Conservation (phyloP, 2,113 vertebrate species). For the Theristicus caerulescens region DNA sequence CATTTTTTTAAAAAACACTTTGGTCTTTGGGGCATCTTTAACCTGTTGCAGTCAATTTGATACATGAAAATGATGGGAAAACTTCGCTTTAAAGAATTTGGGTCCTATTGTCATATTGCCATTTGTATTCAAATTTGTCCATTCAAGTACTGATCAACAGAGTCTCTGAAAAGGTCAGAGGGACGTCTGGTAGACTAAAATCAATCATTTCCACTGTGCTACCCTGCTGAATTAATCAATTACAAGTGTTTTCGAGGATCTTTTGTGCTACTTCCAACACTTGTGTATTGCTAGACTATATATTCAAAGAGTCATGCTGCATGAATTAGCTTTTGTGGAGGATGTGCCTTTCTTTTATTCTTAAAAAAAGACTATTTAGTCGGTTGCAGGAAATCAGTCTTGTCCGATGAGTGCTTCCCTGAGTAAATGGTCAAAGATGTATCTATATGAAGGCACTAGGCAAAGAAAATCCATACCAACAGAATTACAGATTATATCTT, state of each 20-base stretch:
- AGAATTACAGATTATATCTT: neutral
- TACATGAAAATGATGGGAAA: neutral
- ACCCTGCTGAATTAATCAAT: slow-evolving; percentile 35
- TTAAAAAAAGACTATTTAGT: neutral
- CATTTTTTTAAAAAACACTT: neutral
- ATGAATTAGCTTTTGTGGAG: slow-evolving; percentile 30
- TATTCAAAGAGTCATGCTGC: neutral
- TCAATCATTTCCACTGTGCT: slow-evolving; percentile 28
- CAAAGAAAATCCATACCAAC: neutral
- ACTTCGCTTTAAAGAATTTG: neutral
- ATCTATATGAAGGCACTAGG: neutral
- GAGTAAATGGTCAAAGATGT: neutral
- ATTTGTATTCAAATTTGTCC: slow-evolving; percentile 15
- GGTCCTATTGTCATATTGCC: neutral
- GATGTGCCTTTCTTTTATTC: neutral
- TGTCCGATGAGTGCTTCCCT: neutral
- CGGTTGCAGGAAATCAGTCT: neutral
- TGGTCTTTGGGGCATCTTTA: neutral
- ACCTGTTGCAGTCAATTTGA: neutral
- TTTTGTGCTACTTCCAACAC: slow-evolving; percentile 10
- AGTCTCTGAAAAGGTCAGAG: neutral
- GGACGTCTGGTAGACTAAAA: slow-evolving; percentile 5
- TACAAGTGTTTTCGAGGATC: neutral
- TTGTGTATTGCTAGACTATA: neutral
- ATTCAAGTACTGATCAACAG: neutral